Percentiles rank a stretch among this genome's conserved stretches.
Evolutionary conservation across 2,797 vertebrate genomes (phyloP).

Genomic region (Pseudomugil tenellus): DNA sequence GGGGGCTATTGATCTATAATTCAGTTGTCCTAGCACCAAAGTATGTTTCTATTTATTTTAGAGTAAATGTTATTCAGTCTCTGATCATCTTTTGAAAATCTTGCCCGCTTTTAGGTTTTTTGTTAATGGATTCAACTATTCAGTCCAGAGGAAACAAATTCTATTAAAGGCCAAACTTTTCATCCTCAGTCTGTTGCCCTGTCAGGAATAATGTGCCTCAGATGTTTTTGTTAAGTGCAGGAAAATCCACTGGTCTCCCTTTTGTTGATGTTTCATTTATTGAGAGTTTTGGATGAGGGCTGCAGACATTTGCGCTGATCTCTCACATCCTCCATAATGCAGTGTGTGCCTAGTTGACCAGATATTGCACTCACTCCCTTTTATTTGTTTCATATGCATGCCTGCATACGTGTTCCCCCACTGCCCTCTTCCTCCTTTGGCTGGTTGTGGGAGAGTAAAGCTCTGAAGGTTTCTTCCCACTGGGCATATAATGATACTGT

Average conservation of each 20-base stretch:
- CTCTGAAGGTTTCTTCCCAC: constrained; percentile 77
- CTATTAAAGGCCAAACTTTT: constrained; percentile 63
- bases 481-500: constrained; percentile 82
- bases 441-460: constrained; percentile 77
- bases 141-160: constrained; percentile 59
- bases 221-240: constrained; percentile 83
- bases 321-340: constrained; percentile 81
- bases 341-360: constrained; percentile 75
- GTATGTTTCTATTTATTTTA: constrained; percentile 36
- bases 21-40: constrained; percentile 7
- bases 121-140: constrained; percentile 58
- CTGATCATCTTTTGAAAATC: constrained; percentile 57
- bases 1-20: constrained; percentile 60
- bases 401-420: constrained; percentile 51
- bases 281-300: constrained; percentile 76
- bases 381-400: constrained; percentile 80
- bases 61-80: constrained; percentile 20
- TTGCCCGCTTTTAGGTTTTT: constrained; percentile 54
- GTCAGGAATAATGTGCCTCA: constrained; percentile 81
- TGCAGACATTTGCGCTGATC: constrained; percentile 77
- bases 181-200: constrained; percentile 72
- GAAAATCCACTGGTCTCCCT: constrained; percentile 74
- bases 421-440: constrained; percentile 42
- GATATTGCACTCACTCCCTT: constrained; percentile 73
- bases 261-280: constrained; percentile 85